Base-by-base conservation (phyloP, 2,888 invertebrate species). In the Nemurella pictetii region DNA sequence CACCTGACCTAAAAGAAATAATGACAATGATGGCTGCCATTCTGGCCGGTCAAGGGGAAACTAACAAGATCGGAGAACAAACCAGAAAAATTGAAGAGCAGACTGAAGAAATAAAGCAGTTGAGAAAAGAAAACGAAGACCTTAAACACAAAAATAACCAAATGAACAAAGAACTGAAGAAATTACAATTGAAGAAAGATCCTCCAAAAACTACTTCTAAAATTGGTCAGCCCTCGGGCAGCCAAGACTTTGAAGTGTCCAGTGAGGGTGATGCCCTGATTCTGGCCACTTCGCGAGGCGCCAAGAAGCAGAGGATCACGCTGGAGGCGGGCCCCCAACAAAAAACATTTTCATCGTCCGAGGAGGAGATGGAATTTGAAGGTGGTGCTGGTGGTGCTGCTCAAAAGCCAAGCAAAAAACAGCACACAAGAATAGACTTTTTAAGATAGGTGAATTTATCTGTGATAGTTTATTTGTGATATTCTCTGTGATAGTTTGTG, bases 71-170 rank as follows among this genome's bases (percentile, higher is more conserved):
- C 15, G 75, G 26, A 27, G 75, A 75, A 83, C 29, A 74, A 28
- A 28, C 83, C 9, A 55, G 20, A 9, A 4, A 75, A 75, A 75
- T 75, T 26, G 75, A 75, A 27, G 75, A 75, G 36, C 72, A 74
- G 74, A 73, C 83, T 15, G 25, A 74, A 29, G 55, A 73, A 72
- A 32, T 83, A 32, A 83, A 73, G 36, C 25, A 15, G 25, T 30
- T 72, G 2, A n/a, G 30, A 9, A 83, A 83, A 29, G 83, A 83
- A 83, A 74, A 74, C 12, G 83, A 83, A 30, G 27, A 7, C 1
- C 72, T 83, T 3, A 83, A 83, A 72, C 5, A 55, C 20, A 26
- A 20, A 30, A 73, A 75, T 75, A 75, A 27, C 0, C 20, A 75
- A 75, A 75, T 75, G 75, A n/a, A 75, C 1, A 9, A 26, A 27